A percentile compares a stretch with the other conserved stretches of the same genome.
Conservation (phyloP, 2,797 vertebrate genomes). For the Jordanella pulchra region DNA sequence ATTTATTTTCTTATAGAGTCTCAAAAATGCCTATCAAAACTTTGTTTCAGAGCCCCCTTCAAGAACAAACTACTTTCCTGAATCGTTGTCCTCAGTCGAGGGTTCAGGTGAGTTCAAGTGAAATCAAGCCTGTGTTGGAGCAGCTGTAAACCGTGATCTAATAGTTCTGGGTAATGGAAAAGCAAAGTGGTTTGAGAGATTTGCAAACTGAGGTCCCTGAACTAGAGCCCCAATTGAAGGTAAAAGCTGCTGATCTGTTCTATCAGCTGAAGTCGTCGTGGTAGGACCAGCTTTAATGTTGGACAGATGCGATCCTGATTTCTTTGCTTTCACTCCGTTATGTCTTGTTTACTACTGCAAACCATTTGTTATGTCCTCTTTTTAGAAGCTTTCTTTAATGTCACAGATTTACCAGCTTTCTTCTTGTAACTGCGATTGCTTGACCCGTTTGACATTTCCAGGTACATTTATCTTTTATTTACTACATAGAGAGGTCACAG, state of each 20-base stretch:
- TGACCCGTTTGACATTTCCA: conserved; percentile 40
- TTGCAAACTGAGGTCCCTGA: neutral
- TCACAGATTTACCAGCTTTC: conserved; percentile 17
- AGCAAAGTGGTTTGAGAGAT: neutral
- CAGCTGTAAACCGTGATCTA: neutral
- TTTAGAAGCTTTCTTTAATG: conserved; percentile 2
- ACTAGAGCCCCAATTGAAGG: conserved; percentile 17
- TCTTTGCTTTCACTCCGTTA: neutral
- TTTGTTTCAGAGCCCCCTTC: neutral
- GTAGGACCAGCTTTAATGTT: conserved; percentile 46
- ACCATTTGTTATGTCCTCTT: conserved; percentile 42
- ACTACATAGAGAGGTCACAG: conserved; percentile 34
- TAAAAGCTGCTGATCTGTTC: conserved; percentile 18
- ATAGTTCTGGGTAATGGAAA: neutral
- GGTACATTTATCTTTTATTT: conserved; percentile 47
- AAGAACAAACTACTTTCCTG: neutral
- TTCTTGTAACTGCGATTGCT: conserved; percentile 21
- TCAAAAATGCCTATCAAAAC: neutral
- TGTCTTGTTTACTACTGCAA: conserved; percentile 18
- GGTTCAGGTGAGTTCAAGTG: neutral
- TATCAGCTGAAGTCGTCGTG: conserved; percentile 33
- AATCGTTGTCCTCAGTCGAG: neutral
- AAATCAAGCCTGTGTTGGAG: neutral
- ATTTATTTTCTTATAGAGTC: neutral
- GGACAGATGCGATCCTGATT: conserved; percentile 49